phyloP scores from a whole-genome alignment of 1,140 invertebrate species.

The Leptinotarsa lineolata region DNA sequence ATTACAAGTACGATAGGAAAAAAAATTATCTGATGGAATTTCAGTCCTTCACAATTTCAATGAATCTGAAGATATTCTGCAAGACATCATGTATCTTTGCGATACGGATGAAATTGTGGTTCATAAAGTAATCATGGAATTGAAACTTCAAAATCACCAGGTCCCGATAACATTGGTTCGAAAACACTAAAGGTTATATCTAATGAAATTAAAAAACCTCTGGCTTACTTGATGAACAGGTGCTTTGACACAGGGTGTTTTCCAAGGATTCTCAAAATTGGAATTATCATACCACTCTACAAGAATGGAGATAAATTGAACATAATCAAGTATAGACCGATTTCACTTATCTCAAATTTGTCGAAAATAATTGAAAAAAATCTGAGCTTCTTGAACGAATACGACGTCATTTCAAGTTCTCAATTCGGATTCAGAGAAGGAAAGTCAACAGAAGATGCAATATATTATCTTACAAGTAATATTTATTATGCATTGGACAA shows the following conservation, averaged over 20 bases:
- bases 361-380: slow-evolving; percentile 2
- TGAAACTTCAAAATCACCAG: background rate
- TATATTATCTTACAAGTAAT: slow-evolving; percentile 6
- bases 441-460: no score
- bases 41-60: no score
- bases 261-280: no score
- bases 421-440: no score
- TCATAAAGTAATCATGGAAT: slow-evolving; percentile 6
- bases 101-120: background rate
- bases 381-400: slow-evolving; percentile 3
- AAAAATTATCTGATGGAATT: no score
- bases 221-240: no score
- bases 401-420: background rate
- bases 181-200: no score
- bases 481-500: slow-evolving; percentile 5
- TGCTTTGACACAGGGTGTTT: no score
- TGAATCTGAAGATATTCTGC: slow-evolving; percentile 3
- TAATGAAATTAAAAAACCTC: slow-evolving; percentile 9
- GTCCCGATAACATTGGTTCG: slow-evolving; percentile 1
- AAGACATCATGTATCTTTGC: background rate
- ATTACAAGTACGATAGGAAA: background rate
- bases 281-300: no score
- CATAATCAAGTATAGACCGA: slow-evolving; percentile 5
- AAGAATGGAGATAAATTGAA: no score
- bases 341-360: slow-evolving; percentile 3